A percentile compares a stretch with the other conserved stretches of the same genome.
These are phyloP conservation scores for Actenoides lindsayi DNA, from an alignment of 2,113 vertebrate genomes.

Conservation along the genomic window DNA sequence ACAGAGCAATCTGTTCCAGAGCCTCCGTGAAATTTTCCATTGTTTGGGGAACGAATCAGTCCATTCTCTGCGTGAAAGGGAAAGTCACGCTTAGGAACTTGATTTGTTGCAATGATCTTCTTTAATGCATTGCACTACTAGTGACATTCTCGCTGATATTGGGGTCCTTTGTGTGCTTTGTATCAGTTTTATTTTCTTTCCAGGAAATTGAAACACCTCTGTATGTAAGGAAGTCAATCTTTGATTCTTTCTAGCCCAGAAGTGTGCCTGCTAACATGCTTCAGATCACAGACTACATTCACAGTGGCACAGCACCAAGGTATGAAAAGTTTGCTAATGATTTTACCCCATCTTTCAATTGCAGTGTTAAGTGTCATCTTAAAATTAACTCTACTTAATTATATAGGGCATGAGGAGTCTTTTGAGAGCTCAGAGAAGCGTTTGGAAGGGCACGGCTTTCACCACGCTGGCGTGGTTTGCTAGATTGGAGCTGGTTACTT, in stretches of 20 bases:
- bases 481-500: not conserved
- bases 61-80: conserved; percentile 59
- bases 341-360: not conserved
- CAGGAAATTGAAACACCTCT: conserved; percentile 25
- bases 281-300: not conserved
- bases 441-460: not conserved
- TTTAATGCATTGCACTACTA: not conserved
- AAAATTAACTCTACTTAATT: not conserved
- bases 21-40: conserved; percentile 31
- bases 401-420: not conserved
- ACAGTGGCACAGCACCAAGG: not conserved
- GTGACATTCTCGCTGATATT: conserved; percentile 12
- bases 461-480: not conserved
- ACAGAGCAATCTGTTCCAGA: conserved; percentile 62
- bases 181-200: conserved; percentile 38
- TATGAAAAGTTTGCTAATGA: not conserved
- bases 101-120: conserved; percentile 48
- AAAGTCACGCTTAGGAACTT: conserved; percentile 54
- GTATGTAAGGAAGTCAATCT: not conserved
- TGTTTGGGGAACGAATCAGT: conserved; percentile 62
- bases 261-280: not conserved
- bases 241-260: not conserved
- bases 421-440: not conserved
- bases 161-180: conserved; percentile 30
- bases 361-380: not conserved